These are phyloP conservation scores for Calameuta filiformis DNA, from an alignment of 2,888 invertebrate species.

Conservation along the genomic window DNA sequence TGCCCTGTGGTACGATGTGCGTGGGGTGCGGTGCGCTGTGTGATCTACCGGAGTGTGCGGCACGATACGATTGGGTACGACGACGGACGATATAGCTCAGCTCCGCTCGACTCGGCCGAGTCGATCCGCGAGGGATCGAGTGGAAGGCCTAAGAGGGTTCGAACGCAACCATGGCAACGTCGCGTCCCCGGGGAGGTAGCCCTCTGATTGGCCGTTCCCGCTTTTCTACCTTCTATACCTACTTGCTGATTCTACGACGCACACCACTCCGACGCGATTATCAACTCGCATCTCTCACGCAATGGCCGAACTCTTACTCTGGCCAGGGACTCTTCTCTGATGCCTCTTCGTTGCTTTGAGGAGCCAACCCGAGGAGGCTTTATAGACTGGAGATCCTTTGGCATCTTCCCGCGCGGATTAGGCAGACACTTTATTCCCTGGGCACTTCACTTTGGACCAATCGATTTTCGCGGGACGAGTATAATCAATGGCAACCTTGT, in stretches of 20 bases:
- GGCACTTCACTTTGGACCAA: too few relatives aligned
- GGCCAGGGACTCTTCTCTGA: neutral
- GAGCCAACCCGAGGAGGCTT: too few relatives aligned
- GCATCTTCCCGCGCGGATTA: too few relatives aligned
- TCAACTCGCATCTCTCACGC: conserved; percentile 56
- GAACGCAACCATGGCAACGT: conserved; percentile 65
- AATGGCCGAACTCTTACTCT: conserved; percentile 46
- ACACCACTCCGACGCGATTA: conserved; percentile 52
- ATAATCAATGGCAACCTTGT: too few relatives aligned
- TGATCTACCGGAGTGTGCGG: conserved; percentile 19
- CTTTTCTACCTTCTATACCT: conserved; percentile 57
- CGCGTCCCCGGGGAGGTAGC: conserved; percentile 63
- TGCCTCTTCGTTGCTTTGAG: too few relatives aligned
- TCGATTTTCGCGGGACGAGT: too few relatives aligned
- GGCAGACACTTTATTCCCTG: too few relatives aligned
- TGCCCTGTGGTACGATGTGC: neutral
- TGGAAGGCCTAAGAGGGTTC: conserved; percentile 64
- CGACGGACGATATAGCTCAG: neutral
- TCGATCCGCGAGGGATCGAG: conserved; percentile 57
- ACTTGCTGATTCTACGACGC: conserved; percentile 50
- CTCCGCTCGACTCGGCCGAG: conserved; percentile 28
- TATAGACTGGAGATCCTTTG: too few relatives aligned
- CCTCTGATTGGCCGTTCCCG: conserved; percentile 65
- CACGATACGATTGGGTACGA: conserved; percentile 7
- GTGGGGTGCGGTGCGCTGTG: conserved; percentile 31